phyloP scores from a whole-genome alignment of 2,888 invertebrate genomes.

The Cotesia congregata region DNA sequence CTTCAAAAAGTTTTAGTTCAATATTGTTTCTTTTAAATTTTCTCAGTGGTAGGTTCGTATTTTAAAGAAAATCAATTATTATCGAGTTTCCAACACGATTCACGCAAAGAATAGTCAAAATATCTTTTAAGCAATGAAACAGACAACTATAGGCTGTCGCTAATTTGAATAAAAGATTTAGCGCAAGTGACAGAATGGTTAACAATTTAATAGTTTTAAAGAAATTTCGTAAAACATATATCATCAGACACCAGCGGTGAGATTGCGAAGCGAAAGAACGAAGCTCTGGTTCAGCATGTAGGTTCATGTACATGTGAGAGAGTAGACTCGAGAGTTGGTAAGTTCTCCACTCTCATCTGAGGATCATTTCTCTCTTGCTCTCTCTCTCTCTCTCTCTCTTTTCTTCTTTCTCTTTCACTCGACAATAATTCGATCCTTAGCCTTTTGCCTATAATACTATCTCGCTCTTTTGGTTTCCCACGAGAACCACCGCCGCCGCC shows the following conservation, averaged over 20 bases:
- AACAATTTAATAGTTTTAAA: background rate
- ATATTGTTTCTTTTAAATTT: too few relatives aligned
- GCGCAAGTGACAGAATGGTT: background rate
- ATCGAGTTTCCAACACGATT: too few relatives aligned
- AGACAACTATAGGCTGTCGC: background rate
- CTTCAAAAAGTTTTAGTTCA: too few relatives aligned
- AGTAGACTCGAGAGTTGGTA: background rate
- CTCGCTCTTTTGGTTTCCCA: constrained; percentile 68
- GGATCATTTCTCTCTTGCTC: constrained; percentile 18
- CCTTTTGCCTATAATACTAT: constrained; percentile 46
- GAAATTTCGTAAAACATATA: background rate
- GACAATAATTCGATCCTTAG: constrained; percentile 32
- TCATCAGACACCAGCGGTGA: background rate
- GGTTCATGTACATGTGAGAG: background rate
- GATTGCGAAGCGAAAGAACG: constrained; percentile 1
- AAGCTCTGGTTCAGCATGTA: background rate
- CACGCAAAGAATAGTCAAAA: too few relatives aligned
- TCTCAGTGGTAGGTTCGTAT: too few relatives aligned
- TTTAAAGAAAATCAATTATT: too few relatives aligned
- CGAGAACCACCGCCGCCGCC: constrained; percentile 66
- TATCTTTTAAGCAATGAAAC: too few relatives aligned
- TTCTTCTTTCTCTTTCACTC: constrained; percentile 14
- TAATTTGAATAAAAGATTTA: background rate
- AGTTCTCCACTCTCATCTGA: background rate
- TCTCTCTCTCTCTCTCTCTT: constrained; percentile 34